Base-by-base conservation (phyloP, 2,888 invertebrate species). In the Zelleria hepariella region DNA sequence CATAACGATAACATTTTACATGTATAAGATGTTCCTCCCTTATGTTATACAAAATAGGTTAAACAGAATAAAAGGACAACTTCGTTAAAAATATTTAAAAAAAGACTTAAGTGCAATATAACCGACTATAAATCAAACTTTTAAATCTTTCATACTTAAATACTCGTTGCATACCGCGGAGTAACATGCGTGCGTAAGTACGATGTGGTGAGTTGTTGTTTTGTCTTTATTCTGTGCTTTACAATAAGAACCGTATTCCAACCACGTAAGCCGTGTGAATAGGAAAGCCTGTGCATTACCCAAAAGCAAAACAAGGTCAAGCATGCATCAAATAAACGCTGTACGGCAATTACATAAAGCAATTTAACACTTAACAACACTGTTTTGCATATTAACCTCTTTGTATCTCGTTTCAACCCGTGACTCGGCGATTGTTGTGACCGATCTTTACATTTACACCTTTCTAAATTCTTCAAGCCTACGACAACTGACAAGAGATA, bases 321-420 rank as follows among this genome's bases (percentile, higher is more conserved):
- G 74, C 75, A 73, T 70, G 69, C 67, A 66, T 67, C 63, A 68
- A 69, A 72, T 69, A 65, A 74, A 75, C 78, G 71, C 73, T 74
- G 73, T 69, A 65, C 64, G 61, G 70, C 70, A 74, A 76, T 77
- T 74, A 74, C 69, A 64, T 23, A 32, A n/a, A 26, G 18, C 57
- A 58, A 58, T 56, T 56, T 42, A 32, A 42, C 32, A 42, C 42
- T n/a, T 21, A 20, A 23, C 42, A 57, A 57, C n/a, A n/a, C 56
- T 57, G 56, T 20, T 57, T 57, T 32, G 56, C 26, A 57, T 57
- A 42, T 51, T 51, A 51, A 51, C 51, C 51, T 51, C 23, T 21
- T 23, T 51, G 51, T 21, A 20, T 42, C 23, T 20, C 51, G 23
- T 51, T 51, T 51, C 20, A 51, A 23, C 10, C 23, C 51, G 20